These are phyloP conservation scores for Ichneumoninae sp. DNA, from an alignment of 2,888 invertebrate species.

Conservation along the genomic window DNA sequence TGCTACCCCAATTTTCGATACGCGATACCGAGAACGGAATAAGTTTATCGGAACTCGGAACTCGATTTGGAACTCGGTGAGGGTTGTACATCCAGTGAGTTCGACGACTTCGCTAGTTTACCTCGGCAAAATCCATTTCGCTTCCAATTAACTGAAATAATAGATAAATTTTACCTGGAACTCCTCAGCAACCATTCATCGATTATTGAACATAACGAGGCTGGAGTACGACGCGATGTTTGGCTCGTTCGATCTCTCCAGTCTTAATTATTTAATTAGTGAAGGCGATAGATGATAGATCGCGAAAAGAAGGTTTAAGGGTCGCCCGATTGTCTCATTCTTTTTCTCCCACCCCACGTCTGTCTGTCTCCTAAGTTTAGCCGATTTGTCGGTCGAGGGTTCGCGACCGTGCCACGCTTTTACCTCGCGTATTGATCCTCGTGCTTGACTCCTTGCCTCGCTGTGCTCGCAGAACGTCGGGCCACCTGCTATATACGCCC, in stretches of 20 bases:
- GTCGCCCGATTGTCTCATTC: slow-evolving; percentile 35
- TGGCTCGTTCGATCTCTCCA: background rate
- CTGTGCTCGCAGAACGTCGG: slow-evolving; percentile 42
- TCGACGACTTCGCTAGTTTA: slow-evolving; percentile 5
- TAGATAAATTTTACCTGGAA: slow-evolving; percentile 10
- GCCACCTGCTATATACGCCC: slow-evolving; percentile 52
- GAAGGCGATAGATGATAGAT: background rate
- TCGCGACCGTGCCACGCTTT: slow-evolving; percentile 78
- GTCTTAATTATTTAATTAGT: background rate
- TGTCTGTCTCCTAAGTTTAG: slow-evolving; percentile 55
- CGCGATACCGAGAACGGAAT: background rate
- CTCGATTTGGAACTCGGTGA: slow-evolving; percentile 22
- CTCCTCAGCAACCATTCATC: background rate
- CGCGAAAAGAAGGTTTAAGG: slow-evolving; percentile 44
- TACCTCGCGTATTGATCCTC: slow-evolving; percentile 72
- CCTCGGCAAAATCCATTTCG: background rate
- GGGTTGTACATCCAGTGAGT: background rate
- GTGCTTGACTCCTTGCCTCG: slow-evolving; percentile 65
- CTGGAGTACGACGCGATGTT: background rate
- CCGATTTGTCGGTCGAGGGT: slow-evolving; percentile 74
- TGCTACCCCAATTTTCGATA: slow-evolving; percentile 7
- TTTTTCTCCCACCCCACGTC: slow-evolving; percentile 17
- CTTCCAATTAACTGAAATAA: slow-evolving; percentile 25
- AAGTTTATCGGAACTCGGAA: slow-evolving; percentile 34
- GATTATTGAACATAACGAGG: slow-evolving; percentile 7